Percentiles rank a stretch among this genome's conserved stretches.
These are phyloP conservation scores for Sebastes variabilis DNA, from an alignment of 2,797 vertebrate genomes.

Conservation along the genomic window DNA sequence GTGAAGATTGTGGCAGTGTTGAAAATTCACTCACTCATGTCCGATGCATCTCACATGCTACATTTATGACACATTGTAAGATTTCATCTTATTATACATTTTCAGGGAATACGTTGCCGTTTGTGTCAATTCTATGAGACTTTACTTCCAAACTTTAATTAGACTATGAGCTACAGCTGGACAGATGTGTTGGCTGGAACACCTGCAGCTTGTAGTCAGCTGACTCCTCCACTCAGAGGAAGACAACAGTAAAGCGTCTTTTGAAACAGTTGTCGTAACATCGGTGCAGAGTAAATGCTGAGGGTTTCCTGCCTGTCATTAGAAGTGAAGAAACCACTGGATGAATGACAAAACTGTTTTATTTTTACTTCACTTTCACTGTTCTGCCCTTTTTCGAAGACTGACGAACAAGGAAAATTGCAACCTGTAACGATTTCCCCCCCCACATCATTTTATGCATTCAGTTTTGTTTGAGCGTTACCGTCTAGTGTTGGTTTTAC, in stretches of 20 bases:
- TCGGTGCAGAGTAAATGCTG: neutral
- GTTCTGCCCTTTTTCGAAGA: neutral
- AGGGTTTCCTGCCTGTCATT: neutral
- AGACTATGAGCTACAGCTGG: neutral
- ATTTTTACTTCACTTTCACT: neutral
- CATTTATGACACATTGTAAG: neutral
- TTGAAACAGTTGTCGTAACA: neutral
- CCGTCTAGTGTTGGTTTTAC: conserved; percentile 67
- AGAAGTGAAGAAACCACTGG: neutral
- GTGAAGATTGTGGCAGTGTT: neutral
- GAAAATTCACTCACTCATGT: neutral
- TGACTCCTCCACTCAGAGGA: neutral
- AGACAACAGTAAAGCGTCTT: neutral
- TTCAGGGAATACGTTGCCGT: neutral
- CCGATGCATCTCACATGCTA: neutral
- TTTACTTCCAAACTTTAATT: neutral
- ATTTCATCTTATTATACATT: neutral
- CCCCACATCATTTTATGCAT: neutral
- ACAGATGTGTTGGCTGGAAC: neutral
- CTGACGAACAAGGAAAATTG: neutral
- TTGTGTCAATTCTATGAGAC: neutral
- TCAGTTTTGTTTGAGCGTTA: conserved; percentile 39
- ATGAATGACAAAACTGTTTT: neutral
- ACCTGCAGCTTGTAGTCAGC: neutral
- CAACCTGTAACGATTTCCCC: neutral